Conservation (phyloP, 1,140 invertebrate species). For the Dysdera silvatica region DNA sequence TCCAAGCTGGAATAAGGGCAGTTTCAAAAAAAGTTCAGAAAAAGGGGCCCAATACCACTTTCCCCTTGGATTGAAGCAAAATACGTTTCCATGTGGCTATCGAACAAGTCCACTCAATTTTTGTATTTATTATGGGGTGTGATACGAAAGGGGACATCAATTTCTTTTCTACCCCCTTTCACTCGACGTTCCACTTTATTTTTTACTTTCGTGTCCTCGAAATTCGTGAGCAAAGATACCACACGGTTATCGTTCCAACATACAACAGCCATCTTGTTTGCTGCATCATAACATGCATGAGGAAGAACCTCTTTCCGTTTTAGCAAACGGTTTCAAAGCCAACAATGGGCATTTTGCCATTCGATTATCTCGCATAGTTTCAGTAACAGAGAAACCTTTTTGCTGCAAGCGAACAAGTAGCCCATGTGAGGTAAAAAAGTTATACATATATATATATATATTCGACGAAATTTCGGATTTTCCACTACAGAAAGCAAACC, state of each 20-base stretch:
- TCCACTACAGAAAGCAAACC: not conserved
- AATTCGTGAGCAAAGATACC: slow-evolving; percentile 3
- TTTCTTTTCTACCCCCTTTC: not conserved
- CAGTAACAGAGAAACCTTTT: not conserved
- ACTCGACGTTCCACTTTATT: not conserved
- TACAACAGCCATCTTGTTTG: not conserved
- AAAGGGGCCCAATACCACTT: not conserved
- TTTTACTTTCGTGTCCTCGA: not conserved
- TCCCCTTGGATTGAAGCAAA: not conserved
- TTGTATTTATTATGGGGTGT: not conserved
- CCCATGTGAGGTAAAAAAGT: slow-evolving; percentile 4
- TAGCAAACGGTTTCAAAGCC: not conserved
- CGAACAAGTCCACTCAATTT: not conserved
- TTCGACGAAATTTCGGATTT: not conserved
- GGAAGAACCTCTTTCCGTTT: slow-evolving; percentile 23
- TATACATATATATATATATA: slow-evolving; percentile 8
- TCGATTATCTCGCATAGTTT: not conserved
- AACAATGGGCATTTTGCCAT: not conserved
- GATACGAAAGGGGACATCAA: not conserved
- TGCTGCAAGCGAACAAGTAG: not conserved
- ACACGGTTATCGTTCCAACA: not conserved
- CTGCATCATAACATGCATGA: not conserved
- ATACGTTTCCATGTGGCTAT: not conserved
- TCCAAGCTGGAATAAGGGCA: not conserved
- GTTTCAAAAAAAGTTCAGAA: not conserved